These are phyloP conservation scores for Eurois occulta DNA, from an alignment of 2,888 invertebrate genomes.

Conservation along the genomic window DNA sequence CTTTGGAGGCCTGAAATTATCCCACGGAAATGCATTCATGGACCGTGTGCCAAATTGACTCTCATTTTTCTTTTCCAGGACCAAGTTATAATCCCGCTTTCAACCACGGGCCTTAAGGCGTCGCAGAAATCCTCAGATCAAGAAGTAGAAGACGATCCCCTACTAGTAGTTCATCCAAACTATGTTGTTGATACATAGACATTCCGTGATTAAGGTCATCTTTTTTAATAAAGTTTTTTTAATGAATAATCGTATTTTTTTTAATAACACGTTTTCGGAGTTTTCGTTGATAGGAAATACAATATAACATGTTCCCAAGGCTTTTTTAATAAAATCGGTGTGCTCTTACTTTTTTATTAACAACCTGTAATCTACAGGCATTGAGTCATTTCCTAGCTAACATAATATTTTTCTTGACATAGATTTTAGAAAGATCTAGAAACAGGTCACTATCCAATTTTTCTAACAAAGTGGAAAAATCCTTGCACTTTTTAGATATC, in stretches of 20 bases:
- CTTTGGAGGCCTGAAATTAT: not conserved
- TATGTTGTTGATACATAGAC: constrained; percentile 94
- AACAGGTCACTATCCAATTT: not conserved
- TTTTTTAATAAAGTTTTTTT: constrained; percentile 66
- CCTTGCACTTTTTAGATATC: not conserved
- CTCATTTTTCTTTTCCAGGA: constrained; percentile 89
- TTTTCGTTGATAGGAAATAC: not conserved
- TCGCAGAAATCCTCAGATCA: constrained; percentile 89
- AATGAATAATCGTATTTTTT: constrained; percentile 11
- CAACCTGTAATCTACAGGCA: not conserved
- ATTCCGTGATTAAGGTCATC: constrained; percentile 57
- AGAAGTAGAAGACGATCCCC: constrained; percentile 94
- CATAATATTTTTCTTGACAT: not conserved
- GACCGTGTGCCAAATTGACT: not conserved
- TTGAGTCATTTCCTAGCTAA: not conserved
- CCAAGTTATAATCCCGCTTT: constrained; percentile 95
- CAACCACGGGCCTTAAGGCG: constrained; percentile 89
- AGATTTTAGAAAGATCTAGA: not conserved
- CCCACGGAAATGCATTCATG: not conserved
- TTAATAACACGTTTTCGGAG: not conserved
- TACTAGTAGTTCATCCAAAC: constrained; percentile 98
- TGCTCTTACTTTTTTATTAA: not conserved
- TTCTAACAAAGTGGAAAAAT: no score
- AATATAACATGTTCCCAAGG: not conserved
- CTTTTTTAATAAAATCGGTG: not conserved